A percentile compares a stretch with the other conserved stretches of the same genome.
Evolutionary conservation across 2,797 vertebrate species (phyloP).

Genomic region (Channallabes apus): DNA sequence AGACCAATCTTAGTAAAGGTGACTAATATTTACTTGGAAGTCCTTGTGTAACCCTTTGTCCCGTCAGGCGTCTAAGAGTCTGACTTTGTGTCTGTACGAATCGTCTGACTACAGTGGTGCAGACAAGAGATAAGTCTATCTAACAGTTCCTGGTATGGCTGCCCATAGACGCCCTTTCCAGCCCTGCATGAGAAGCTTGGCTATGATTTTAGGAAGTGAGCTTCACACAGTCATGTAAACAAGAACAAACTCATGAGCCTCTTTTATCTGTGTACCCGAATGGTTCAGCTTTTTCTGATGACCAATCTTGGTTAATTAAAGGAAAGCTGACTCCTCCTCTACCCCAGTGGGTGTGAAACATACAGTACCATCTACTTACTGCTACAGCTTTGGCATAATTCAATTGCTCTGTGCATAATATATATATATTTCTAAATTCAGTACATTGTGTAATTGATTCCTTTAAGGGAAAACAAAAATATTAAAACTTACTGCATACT

Average conservation of each 20-base stretch:
- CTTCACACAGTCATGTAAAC: slow-evolving; percentile 40
- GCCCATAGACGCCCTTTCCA: background rate
- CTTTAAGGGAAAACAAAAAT: too few relatives aligned
- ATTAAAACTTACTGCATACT: too few relatives aligned
- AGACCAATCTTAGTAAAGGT: background rate
- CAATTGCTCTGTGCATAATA: background rate
- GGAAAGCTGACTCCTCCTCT: background rate
- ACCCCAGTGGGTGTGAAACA: background rate
- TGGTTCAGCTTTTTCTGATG: slow-evolving; percentile 23
- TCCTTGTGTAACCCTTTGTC: slow-evolving; percentile 31
- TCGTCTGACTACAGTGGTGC: too few relatives aligned
- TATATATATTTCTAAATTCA: too few relatives aligned
- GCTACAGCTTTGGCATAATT: background rate
- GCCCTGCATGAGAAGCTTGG: background rate
- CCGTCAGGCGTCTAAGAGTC: background rate
- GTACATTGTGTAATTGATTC: too few relatives aligned
- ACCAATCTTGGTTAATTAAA: background rate
- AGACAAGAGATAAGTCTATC: background rate
- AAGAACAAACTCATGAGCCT: slow-evolving; percentile 14
- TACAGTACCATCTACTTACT: background rate
- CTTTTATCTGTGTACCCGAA: slow-evolving; percentile 16
- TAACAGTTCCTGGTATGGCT: background rate
- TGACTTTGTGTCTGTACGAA: too few relatives aligned
- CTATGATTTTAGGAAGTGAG: slow-evolving; percentile 22
- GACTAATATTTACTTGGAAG: slow-evolving; percentile 25